These are phyloP conservation scores for Pogonognathellus flavescens DNA, from an alignment of 1,140 invertebrate genomes.

Conservation along the genomic window DNA sequence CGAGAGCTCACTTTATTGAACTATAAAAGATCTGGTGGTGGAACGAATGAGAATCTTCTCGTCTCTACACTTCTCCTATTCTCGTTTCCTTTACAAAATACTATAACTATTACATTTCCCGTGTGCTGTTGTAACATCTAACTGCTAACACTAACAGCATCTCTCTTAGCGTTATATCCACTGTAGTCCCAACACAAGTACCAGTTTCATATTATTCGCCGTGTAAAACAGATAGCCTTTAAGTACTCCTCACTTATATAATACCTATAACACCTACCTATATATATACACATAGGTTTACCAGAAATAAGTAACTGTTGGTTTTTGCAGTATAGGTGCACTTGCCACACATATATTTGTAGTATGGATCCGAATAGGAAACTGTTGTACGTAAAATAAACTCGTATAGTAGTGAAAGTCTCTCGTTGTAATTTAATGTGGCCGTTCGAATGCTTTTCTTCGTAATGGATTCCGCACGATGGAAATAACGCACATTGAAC, in stretches of 20 bases:
- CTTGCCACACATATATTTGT: neutral
- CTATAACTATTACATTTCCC: slow-evolving; percentile 16
- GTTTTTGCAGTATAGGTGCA: neutral
- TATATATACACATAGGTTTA: neutral
- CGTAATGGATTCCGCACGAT: slow-evolving; percentile 29
- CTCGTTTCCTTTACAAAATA: slow-evolving; percentile 8
- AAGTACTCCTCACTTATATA: neutral
- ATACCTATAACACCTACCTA: neutral
- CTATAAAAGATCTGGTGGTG: slow-evolving; percentile 56
- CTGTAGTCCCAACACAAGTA: neutral
- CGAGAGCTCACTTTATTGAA: slow-evolving; percentile 53
- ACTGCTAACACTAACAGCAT: slow-evolving; percentile 16
- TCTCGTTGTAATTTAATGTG: slow-evolving; percentile 41
- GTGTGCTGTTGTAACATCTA: neutral
- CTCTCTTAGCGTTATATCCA: too few relatives aligned
- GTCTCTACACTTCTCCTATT: neutral
- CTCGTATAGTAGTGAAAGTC: neutral
- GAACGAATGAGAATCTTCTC: slow-evolving; percentile 55
- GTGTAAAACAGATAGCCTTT: neutral
- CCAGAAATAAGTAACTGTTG: neutral
- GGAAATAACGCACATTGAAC: neutral
- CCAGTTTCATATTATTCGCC: neutral
- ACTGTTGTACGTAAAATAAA: neutral
- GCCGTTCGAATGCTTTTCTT: slow-evolving; percentile 14
- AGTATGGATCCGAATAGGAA: neutral